Evolutionary conservation across 2,888 invertebrate genomes (phyloP), one percentile per base, ranked within the genome.

Genomic region (Brenthis hecate): DNA sequence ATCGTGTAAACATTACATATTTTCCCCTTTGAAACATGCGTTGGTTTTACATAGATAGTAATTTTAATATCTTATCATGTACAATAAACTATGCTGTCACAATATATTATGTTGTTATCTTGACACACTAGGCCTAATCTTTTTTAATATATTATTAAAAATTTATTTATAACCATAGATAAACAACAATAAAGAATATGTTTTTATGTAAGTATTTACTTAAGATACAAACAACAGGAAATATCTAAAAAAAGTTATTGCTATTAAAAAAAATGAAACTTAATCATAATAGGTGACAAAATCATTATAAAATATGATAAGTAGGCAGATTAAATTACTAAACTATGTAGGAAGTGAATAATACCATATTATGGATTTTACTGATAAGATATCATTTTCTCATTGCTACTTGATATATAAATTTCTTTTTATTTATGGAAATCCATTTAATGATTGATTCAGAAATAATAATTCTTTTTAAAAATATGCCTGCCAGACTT

Each of bases 61-160:
- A 48, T 60, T 28, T 50, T 11, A 43, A 43, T 43, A 60, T 60
- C 60, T 60, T 60, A 60, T 60, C 60, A 60, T 32, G 28, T 11
- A 60, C 11, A 60, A 60, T 50, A 28, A 28, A 8, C 28, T 19
- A 1, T 19, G 19, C 19, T 28, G 50, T 43, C 16, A 56, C n/a
- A 62, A 50, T 56, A 51, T 47, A 62, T 56, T 56, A 56, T 51
- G 50, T 60, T 50, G 28, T 60, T 13, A 28, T 28, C 28, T 28
- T 60, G 28, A 28, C 48, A 60, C 28, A 60, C 16, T 50, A 6
- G 50, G n/a, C n/a, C 28, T 28, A n/a, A 48, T 23, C n/a, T 50
- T 47, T 50, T 14, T 13, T 50, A 60, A 60, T 48, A 5, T 48
- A 48, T 14, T 28, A 58, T 48, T 14, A 48, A 1, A 28, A 48